phyloP scores from a whole-genome alignment of 2,888 invertebrate genomes.

The Andricus quercusramuli region DNA sequence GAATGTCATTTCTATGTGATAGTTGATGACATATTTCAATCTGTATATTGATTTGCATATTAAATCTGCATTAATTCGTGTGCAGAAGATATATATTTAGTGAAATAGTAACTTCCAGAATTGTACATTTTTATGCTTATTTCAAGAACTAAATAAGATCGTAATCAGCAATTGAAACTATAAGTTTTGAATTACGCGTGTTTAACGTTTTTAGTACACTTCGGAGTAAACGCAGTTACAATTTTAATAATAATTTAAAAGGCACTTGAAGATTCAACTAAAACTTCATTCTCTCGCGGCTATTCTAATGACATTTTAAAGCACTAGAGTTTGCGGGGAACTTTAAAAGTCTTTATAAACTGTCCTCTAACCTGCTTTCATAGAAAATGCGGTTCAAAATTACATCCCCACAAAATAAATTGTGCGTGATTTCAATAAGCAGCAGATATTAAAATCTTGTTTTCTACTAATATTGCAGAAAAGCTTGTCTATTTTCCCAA shows the following conservation, averaged over 20 bases:
- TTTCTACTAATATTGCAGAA: too few relatives aligned
- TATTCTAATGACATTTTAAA: conserved; percentile 27
- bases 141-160: not conserved
- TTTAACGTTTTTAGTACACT: conserved; percentile 7
- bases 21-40: too few relatives aligned
- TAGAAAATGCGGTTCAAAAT: not conserved
- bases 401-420: not conserved
- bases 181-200: not conserved
- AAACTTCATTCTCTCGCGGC: conserved; percentile 13
- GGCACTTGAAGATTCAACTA: conserved; percentile 31
- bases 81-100: too few relatives aligned
- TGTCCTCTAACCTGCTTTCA: conserved; percentile 13
- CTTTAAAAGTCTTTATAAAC: conserved; percentile 36
- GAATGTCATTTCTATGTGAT: too few relatives aligned
- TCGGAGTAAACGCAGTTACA: conserved; percentile 13
- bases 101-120: too few relatives aligned
- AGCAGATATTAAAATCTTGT: not conserved
- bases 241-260: conserved; percentile 34
- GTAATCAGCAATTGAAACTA: too few relatives aligned
- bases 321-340: conserved; percentile 17
- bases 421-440: not conserved
- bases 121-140: too few relatives aligned
- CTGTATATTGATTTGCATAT: too few relatives aligned
- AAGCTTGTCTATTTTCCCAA: too few relatives aligned
- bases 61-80: too few relatives aligned